These are phyloP conservation scores for Ridgeia piscesae DNA, from an alignment of 1,140 invertebrate species.

Conservation along the genomic window DNA sequence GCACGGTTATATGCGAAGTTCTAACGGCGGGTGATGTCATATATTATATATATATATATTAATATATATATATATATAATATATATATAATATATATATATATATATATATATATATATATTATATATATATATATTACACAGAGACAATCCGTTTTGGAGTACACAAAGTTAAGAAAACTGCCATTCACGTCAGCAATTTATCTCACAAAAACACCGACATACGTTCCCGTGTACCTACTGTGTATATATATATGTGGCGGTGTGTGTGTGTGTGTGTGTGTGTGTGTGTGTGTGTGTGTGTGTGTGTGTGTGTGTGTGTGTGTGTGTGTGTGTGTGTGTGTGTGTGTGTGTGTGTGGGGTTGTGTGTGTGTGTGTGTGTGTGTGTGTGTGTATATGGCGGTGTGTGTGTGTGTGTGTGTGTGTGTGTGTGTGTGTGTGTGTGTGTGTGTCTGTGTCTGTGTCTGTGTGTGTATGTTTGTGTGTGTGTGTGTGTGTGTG, in stretches of 20 bases:
- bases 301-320: neutral
- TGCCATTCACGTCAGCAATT: neutral
- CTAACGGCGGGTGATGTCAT: neutral
- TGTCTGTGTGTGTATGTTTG: too few species aligned
- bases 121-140: neutral
- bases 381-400: too few species aligned
- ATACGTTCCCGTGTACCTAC: neutral
- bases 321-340: too few species aligned
- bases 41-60: neutral
- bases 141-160: neutral
- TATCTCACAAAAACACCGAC: neutral
- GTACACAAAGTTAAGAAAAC: neutral
- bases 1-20: neutral
- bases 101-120: neutral
- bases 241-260: neutral
- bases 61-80: neutral
- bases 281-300: neutral
- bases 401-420: too few species aligned
- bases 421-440: too few species aligned
- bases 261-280: neutral
- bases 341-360: neutral
- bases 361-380: too few species aligned
- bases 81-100: neutral
- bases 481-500: too few species aligned
- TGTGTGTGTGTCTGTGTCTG: too few species aligned